Evolutionary conservation across 2,113 vertebrate genomes (phyloP).

Genomic region (Hypanus sabinus): DNA sequence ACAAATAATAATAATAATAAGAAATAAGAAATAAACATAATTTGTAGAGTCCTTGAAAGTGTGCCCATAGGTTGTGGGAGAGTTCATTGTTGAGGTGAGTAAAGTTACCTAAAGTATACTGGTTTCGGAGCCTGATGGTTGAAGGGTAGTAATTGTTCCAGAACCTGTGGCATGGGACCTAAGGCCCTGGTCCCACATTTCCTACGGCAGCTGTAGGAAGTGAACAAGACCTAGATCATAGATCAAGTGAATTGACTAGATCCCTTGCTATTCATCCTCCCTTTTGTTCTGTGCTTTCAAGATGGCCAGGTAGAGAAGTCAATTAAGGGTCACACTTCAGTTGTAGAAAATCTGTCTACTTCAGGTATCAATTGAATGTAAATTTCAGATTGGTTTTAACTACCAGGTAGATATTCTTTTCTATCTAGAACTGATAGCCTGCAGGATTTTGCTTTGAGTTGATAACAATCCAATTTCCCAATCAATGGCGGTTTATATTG

Average conservation of each 20-base stretch:
- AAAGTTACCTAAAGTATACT: too few species aligned
- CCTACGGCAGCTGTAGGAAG: too few species aligned
- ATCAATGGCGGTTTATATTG: not conserved
- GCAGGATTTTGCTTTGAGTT: not conserved
- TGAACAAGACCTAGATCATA: too few species aligned
- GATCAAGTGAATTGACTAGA: not conserved
- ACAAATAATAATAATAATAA: too few species aligned
- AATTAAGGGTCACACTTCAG: not conserved
- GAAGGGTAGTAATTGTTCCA: too few species aligned
- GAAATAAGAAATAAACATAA: too few species aligned
- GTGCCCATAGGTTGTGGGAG: too few species aligned
- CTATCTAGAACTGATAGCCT: not conserved
- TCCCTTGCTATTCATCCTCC: not conserved
- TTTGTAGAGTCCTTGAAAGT: too few species aligned
- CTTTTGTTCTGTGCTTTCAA: not conserved
- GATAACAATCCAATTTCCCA: not conserved
- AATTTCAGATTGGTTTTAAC: not conserved
- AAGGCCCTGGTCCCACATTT: too few species aligned
- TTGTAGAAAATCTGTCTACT: not conserved
- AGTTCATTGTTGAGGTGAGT: too few species aligned
- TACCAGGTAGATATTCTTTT: not conserved
- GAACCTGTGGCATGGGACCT: too few species aligned
- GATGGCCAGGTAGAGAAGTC: not conserved
- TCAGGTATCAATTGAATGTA: not conserved
- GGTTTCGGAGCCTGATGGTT: too few species aligned